These are phyloP conservation scores for Melikaiella ostensackeni DNA, from an alignment of 2,888 invertebrate genomes.

Conservation along the genomic window DNA sequence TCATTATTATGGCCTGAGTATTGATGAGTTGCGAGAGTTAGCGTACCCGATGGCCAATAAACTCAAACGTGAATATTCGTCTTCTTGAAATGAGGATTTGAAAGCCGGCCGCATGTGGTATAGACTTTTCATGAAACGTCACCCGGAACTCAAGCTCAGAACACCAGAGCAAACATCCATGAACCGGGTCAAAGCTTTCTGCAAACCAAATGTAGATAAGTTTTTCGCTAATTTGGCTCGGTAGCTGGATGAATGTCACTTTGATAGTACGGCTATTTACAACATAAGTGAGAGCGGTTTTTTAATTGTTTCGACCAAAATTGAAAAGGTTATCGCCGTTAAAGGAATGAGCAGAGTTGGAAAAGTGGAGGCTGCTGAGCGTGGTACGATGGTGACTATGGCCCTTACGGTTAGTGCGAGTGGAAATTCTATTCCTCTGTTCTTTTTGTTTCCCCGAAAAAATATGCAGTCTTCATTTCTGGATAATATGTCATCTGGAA, in stretches of 20 bases:
- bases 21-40: neutral
- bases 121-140: constrained; percentile 37
- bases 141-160: constrained; percentile 28
- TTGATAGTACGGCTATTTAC: no score
- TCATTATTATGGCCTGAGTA: neutral
- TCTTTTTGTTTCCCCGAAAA: constrained; percentile 59
- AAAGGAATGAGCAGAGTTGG: constrained; percentile 31
- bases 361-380: no score
- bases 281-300: neutral
- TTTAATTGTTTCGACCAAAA: constrained; percentile 44
- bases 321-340: constrained; percentile 42
- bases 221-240: constrained; percentile 43
- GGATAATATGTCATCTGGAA: constrained; percentile 53
- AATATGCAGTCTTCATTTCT: constrained; percentile 54
- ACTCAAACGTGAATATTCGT: neutral
- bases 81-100: neutral
- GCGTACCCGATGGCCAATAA: constrained; percentile 1
- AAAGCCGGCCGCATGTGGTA: constrained; percentile 16
- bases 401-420: constrained; percentile 48
- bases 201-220: constrained; percentile 36
- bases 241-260: no score
- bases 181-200: neutral
- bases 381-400: constrained; percentile 48
- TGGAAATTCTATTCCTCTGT: constrained; percentile 54
- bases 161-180: no score